A percentile compares a stretch with the other conserved stretches of the same genome.
Conservation (phyloP, 2,888 invertebrate genomes). For the Crioceris asparagi region DNA sequence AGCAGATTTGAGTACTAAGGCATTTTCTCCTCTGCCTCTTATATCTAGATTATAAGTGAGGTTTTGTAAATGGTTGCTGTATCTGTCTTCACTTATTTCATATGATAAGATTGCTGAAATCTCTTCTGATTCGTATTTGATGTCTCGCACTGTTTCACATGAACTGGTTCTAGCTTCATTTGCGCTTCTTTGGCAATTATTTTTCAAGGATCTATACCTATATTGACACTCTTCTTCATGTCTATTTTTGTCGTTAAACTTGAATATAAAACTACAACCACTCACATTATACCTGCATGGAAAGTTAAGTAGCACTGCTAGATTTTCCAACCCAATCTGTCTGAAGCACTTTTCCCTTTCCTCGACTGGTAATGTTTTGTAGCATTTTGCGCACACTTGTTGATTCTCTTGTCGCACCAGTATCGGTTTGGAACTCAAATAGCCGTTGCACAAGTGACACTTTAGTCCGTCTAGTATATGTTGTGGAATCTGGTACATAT, state of each 20-base stretch:
- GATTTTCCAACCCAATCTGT: slow-evolving; percentile 25
- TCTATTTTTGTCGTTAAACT: slow-evolving; percentile 21
- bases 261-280: slow-evolving; percentile 23
- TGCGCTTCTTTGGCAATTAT: too few species aligned
- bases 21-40: slow-evolving; percentile 15
- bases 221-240: slow-evolving; percentile 26
- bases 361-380: slow-evolving; percentile 23
- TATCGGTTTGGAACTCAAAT: slow-evolving; percentile 24
- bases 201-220: too few species aligned
- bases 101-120: too few species aligned
- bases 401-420: slow-evolving; percentile 18
- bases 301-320: slow-evolving; percentile 24
- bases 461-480: too few species aligned
- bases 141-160: too few species aligned
- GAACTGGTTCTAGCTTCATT: too few species aligned
- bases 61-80: too few species aligned
- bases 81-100: too few species aligned
- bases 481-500: too few species aligned
- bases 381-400: slow-evolving; percentile 30
- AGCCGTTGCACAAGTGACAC: too few species aligned
- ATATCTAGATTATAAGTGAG: slow-evolving; percentile 15
- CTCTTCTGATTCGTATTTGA: too few species aligned
- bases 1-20: slow-evolving; percentile 3
- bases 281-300: slow-evolving; percentile 23
- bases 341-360: slow-evolving; percentile 23